Percentiles rank a stretch among this genome's conserved stretches.
phyloP scores from a whole-genome alignment of 1,140 invertebrate species.

The Eueides isabella region DNA sequence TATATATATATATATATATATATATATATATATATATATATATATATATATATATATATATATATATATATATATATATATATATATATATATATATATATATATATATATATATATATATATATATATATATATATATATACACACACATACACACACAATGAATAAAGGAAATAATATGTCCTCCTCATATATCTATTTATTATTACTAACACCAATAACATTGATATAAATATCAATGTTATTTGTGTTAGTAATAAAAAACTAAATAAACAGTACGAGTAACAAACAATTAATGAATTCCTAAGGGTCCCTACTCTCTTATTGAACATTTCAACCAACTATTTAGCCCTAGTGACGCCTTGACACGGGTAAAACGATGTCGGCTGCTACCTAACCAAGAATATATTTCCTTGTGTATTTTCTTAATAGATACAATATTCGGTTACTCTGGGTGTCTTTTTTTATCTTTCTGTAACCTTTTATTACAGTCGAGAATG shows the following conservation, averaged over 20 bases:
- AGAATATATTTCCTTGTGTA: constrained; percentile 18
- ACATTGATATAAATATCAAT: no score
- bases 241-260: neutral
- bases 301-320: constrained; percentile 21
- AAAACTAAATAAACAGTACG: constrained; percentile 1
- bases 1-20: no score
- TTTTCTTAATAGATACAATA: neutral
- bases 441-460: neutral
- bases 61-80: no score
- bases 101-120: no score
- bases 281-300: constrained; percentile 23
- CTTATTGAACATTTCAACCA: constrained; percentile 29
- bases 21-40: no score
- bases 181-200: no score
- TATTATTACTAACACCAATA: neutral
- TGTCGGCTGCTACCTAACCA: constrained; percentile 19
- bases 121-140: no score
- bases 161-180: no score
- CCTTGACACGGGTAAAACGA: constrained; percentile 31
- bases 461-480: neutral
- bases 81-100: no score
- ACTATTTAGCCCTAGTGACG: constrained; percentile 22
- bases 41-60: no score
- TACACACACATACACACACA: no score
- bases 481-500: no score